Conservation (phyloP, 1,140 invertebrate species). For the Glomeris maerens region DNA sequence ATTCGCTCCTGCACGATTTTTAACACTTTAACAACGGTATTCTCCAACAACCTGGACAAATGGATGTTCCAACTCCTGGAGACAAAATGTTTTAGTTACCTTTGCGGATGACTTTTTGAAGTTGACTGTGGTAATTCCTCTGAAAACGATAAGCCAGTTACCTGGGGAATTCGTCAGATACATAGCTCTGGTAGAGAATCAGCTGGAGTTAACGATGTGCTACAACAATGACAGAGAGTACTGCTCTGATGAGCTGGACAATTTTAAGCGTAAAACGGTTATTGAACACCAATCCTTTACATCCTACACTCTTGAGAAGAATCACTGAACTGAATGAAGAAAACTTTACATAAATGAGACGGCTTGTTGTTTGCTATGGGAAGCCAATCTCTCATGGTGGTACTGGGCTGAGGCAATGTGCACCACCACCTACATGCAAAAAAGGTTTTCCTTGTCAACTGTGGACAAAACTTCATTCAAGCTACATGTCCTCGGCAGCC, state of each 20-base stretch:
- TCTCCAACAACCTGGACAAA: too few species aligned
- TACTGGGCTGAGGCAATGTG: slow-evolving; percentile 19
- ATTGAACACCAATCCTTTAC: slow-evolving; percentile 19
- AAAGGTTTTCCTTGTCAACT: slow-evolving; percentile 27
- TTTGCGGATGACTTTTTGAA: not conserved
- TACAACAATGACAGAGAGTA: slow-evolving; percentile 33
- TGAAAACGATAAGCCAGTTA: slow-evolving; percentile 1
- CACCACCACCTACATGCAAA: slow-evolving; percentile 30
- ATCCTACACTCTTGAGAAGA: slow-evolving; percentile 19
- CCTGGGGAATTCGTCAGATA: not conserved
- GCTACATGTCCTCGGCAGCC: slow-evolving; percentile 34
- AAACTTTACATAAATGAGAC: slow-evolving; percentile 17
- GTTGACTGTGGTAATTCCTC: not conserved
- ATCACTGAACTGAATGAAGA: slow-evolving; percentile 19
- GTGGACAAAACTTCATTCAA: slow-evolving; percentile 30
- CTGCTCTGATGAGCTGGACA: slow-evolving; percentile 13
- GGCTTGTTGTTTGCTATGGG: slow-evolving; percentile 16
- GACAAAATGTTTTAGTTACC: slow-evolving; percentile 2
- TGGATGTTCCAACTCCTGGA: not conserved
- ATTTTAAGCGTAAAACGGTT: slow-evolving; percentile 11
- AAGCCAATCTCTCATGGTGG: slow-evolving; percentile 14
- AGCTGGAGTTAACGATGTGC: slow-evolving; percentile 25
- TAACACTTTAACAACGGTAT: too few species aligned
- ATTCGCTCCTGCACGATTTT: too few species aligned
- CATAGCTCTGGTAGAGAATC: slow-evolving; percentile 8